phyloP scores from a whole-genome alignment of 2,797 vertebrate genomes.

The Eremophila alpestris region DNA sequence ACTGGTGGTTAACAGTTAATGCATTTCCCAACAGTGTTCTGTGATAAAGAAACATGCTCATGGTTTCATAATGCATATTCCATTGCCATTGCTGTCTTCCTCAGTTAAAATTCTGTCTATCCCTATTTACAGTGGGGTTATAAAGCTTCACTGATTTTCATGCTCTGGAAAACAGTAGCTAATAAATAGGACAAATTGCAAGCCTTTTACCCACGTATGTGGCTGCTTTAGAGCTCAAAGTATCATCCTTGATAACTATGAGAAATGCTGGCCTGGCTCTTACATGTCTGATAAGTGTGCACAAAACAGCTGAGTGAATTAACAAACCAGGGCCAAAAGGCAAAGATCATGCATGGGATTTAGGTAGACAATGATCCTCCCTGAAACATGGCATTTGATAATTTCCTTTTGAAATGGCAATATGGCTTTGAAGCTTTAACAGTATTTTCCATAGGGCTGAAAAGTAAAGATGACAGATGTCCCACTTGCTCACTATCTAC shows the following conservation, averaged over 20 bases:
- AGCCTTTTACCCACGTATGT: background rate
- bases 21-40: slow-evolving; percentile 11
- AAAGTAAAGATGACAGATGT: slow-evolving; percentile 43
- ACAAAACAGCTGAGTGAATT: slow-evolving; percentile 12
- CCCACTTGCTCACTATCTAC: background rate
- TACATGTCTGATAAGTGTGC: slow-evolving; percentile 4
- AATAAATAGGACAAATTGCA: background rate
- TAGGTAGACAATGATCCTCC: background rate
- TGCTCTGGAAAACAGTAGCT: background rate
- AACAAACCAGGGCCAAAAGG: slow-evolving; percentile 43
- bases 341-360: slow-evolving; percentile 18
- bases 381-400: background rate
- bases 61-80: slow-evolving; percentile 29
- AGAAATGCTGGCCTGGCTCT: slow-evolving; percentile 50
- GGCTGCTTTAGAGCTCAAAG: slow-evolving; percentile 34
- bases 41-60: background rate
- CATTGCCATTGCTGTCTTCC: background rate
- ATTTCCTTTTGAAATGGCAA: slow-evolving; percentile 5
- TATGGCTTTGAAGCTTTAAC: background rate
- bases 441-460: slow-evolving; percentile 9
- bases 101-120: background rate
- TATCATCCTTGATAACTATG: slow-evolving; percentile 9
- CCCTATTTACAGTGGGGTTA: background rate
- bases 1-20: slow-evolving; percentile 49
- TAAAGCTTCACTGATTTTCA: background rate